Percentiles rank a stretch among this genome's conserved stretches.
Evolutionary conservation across 1,140 invertebrate species (phyloP).

Genomic region (Drosophila funebris): DNA sequence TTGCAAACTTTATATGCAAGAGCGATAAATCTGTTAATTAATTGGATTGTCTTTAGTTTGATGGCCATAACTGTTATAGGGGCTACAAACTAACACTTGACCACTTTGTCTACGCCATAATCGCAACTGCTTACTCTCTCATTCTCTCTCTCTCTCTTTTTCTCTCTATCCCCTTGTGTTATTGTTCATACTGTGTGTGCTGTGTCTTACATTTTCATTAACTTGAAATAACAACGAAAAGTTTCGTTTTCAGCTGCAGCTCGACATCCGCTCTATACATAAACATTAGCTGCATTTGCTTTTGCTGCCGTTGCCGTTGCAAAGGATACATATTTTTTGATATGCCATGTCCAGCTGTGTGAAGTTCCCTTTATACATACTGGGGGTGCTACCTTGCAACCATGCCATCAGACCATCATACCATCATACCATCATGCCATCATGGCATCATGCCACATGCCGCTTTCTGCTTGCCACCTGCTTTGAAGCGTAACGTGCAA

Average conservation of each 20-base stretch:
- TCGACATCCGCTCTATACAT: conserved; percentile 50
- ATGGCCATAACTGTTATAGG: too few relatives aligned
- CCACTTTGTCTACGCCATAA: neutral
- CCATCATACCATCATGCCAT: too few relatives aligned
- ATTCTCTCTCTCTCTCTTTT: neutral
- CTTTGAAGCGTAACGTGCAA: conserved; percentile 64
- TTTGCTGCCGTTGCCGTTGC: too few relatives aligned
- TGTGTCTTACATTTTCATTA: conserved; percentile 72
- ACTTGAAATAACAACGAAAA: conserved; percentile 73
- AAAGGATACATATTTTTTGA: conserved; percentile 66
- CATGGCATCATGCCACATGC: neutral
- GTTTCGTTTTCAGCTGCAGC: conserved; percentile 45
- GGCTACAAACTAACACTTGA: neutral
- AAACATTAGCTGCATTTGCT: conserved; percentile 72
- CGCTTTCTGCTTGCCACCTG: conserved; percentile 7
- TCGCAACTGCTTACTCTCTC: neutral
- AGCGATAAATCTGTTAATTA: too few relatives aligned
- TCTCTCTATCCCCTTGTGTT: neutral
- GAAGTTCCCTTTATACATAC: conserved; percentile 20
- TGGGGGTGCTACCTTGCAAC: conserved; percentile 2
- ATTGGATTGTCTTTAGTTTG: too few relatives aligned
- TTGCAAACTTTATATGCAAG: too few relatives aligned
- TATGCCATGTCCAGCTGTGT: conserved; percentile 71
- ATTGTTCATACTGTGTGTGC: neutral
- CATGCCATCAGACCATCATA: too few relatives aligned